Percentiles rank a stretch among this genome's conserved stretches.
phyloP scores from a whole-genome alignment of 2,888 invertebrate genomes.

The Cremastinae sp. region DNA sequence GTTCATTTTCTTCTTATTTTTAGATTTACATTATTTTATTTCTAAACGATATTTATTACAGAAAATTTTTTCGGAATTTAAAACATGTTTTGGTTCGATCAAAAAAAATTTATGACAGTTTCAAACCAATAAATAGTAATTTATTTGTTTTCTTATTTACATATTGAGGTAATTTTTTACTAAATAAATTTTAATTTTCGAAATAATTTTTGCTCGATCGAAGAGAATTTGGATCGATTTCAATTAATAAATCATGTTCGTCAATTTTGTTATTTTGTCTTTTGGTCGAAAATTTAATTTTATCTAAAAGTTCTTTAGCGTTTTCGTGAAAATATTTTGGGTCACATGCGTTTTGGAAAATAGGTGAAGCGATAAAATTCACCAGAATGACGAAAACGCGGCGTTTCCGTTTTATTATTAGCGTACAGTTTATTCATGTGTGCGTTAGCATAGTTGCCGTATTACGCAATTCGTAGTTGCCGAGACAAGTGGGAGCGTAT shows the following conservation, averaged over 20 bases:
- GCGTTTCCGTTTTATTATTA: constrained; percentile 58
- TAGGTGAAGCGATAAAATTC: constrained; percentile 12
- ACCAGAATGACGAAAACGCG: constrained; percentile 20
- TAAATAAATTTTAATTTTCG: no score
- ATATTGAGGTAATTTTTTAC: no score
- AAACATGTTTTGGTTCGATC: no score
- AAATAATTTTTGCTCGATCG: not conserved
- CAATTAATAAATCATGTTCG: not conserved
- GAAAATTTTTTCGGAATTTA: no score
- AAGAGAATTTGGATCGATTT: not conserved
- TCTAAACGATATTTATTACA: no score
- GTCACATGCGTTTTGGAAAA: not conserved
- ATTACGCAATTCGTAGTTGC: constrained; percentile 56
- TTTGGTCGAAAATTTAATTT: not conserved
- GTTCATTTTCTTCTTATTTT: not conserved
- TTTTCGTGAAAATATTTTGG: no score
- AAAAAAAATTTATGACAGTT: no score
- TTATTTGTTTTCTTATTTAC: no score
- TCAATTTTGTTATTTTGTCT: not conserved
- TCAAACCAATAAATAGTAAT: no score
- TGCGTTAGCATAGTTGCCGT: constrained; percentile 33
- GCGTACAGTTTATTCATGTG: constrained; percentile 17
- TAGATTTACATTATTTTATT: not conserved
- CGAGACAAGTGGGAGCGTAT: constrained; percentile 40
- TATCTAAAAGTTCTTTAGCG: no score